Evolutionary conservation across 2,888 invertebrate species (phyloP).

Genomic region (Theodoxus fluviatilis): DNA sequence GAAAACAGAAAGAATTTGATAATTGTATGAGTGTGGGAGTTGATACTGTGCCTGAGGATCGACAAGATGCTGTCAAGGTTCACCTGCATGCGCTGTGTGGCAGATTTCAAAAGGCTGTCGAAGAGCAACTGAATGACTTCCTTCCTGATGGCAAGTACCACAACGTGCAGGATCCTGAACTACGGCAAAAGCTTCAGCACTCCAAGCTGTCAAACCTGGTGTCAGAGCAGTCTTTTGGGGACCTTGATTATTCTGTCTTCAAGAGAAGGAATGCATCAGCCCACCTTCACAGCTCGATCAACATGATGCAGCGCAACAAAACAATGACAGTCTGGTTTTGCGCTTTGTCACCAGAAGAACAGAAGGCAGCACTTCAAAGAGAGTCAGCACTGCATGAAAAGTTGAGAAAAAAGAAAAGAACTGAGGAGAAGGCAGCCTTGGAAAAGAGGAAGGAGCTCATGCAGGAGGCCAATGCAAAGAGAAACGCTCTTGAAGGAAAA

Average conservation of each 20-base stretch:
- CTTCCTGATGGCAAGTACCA: neutral
- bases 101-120: neutral
- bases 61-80: neutral
- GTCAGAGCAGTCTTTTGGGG: too few relatives aligned
- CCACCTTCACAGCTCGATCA: neutral
- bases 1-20: too few relatives aligned
- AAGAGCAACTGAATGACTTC: neutral
- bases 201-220: neutral
- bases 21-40: too few relatives aligned
- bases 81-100: neutral
- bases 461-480: too few relatives aligned
- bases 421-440: too few relatives aligned
- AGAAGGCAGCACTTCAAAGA: neutral
- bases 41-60: neutral
- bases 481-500: too few relatives aligned
- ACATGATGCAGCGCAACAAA: too few relatives aligned
- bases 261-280: slow-evolving; percentile 9
- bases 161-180: neutral
- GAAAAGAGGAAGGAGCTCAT: too few relatives aligned
- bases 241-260: neutral
- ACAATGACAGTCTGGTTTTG: too few relatives aligned
- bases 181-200: neutral
- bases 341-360: too few relatives aligned
- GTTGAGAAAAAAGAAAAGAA: too few relatives aligned
- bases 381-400: neutral